Evolutionary conservation across 1,140 invertebrate species (phyloP).

Genomic region (Lerema accius): DNA sequence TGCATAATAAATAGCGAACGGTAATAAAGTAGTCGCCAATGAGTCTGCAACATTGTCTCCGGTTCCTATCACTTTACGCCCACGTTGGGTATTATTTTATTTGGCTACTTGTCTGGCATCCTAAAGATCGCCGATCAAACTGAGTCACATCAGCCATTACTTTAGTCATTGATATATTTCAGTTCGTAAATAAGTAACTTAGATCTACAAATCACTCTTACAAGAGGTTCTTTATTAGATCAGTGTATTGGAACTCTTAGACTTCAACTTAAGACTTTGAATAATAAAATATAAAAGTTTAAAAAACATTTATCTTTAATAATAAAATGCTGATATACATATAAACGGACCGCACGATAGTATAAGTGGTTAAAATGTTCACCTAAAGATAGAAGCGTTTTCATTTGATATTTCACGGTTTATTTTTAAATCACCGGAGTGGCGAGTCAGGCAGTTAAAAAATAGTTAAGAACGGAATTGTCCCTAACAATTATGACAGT

Average conservation of each 20-base stretch:
- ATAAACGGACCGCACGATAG: no score
- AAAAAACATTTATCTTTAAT: not conserved
- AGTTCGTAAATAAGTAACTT: not conserved
- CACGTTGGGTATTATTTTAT: slow-evolving; percentile 21
- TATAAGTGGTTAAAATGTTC: no score
- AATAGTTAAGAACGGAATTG: no score
- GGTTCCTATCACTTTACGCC: slow-evolving; percentile 35
- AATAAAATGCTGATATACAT: no score
- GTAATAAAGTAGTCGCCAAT: slow-evolving; percentile 32
- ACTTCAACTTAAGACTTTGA: no score
- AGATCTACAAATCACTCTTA: not conserved
- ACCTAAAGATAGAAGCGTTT: no score
- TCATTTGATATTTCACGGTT: no score
- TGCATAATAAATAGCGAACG: slow-evolving; percentile 11
- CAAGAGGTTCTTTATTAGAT: not conserved
- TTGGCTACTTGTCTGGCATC: not conserved
- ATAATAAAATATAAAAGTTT: not conserved
- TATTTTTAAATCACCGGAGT: not conserved
- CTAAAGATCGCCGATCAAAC: not conserved
- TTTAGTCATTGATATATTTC: not conserved
- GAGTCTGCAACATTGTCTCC: slow-evolving; percentile 32
- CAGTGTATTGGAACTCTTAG: not conserved
- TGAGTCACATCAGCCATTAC: not conserved
- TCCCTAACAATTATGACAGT: no score
- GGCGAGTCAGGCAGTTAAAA: no score